Conservation (phyloP, 2,888 invertebrate species). For the Noctua janthe region DNA sequence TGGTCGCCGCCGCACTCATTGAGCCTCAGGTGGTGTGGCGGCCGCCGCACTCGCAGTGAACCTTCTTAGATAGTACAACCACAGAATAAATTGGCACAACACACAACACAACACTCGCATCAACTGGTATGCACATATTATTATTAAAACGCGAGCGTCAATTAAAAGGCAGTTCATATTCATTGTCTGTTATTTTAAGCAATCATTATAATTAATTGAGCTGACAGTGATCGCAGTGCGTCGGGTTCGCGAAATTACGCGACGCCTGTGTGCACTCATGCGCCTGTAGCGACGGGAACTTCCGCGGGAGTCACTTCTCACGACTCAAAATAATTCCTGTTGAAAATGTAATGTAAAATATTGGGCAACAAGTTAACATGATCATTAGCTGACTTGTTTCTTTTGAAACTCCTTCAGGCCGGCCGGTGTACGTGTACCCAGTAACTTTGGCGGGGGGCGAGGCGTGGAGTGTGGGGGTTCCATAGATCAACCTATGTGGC, state of each 20-base stretch:
- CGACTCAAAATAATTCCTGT: neutral
- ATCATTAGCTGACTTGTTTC: conserved; percentile 23
- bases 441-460: neutral
- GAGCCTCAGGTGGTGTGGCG: neutral
- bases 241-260: neutral
- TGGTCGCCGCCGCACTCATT: neutral
- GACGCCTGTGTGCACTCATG: neutral
- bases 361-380: conserved; percentile 13
- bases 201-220: conserved; percentile 14
- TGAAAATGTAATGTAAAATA: conserved; percentile 19
- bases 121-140: too few species aligned
- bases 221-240: neutral
- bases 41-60: neutral
- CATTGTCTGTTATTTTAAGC: neutral
- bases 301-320: neutral
- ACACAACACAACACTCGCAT: conserved; percentile 3
- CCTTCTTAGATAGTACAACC: neutral
- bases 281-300: neutral
- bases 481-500: neutral
- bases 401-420: conserved; percentile 7
- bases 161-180: conserved; percentile 7
- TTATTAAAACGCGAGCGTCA: neutral
- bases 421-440: neutral
- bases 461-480: neutral
- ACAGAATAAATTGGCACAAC: too few species aligned